These are phyloP conservation scores for Choristoneura fumiferana DNA, from an alignment of 1,140 invertebrate species.

Conservation along the genomic window DNA sequence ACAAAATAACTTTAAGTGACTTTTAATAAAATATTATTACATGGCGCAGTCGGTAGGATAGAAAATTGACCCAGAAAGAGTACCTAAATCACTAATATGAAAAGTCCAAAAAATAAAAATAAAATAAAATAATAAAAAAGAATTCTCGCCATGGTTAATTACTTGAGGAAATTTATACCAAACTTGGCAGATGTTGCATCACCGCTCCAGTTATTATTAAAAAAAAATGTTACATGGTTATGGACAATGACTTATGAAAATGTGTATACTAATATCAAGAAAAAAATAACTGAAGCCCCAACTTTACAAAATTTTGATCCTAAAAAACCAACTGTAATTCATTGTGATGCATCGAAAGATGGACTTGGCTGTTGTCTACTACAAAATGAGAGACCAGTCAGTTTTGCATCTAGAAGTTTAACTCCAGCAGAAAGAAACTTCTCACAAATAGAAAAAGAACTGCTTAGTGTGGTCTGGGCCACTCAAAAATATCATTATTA, in stretches of 20 bases:
- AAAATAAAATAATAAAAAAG: conserved; percentile 38
- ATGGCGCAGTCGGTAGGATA: no score
- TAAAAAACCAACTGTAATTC: conserved; percentile 32
- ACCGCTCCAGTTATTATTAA: conserved; percentile 21
- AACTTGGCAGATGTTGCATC: conserved; percentile 15
- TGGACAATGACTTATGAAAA: conserved; percentile 24
- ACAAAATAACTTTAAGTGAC: no score
- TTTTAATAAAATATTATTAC: no score
- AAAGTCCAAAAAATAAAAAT: conserved; percentile 31
- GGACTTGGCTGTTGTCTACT: conserved; percentile 61
- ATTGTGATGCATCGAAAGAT: conserved; percentile 48
- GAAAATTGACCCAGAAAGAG: no score
- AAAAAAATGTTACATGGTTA: conserved; percentile 23
- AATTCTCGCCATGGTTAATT: no score
- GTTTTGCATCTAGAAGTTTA: conserved; percentile 36
- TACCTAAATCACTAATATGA: no score
- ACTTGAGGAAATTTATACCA: no score
- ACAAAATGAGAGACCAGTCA: conserved; percentile 58
- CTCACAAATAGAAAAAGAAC: conserved; percentile 62
- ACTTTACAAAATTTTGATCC: conserved; percentile 42
- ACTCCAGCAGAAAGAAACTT: conserved; percentile 17
- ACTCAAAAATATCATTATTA: conserved; percentile 57
- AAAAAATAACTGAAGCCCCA: conserved; percentile 21
- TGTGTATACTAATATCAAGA: conserved; percentile 25
- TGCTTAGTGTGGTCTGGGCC: conserved; percentile 43